Evolutionary conservation across 2,888 invertebrate species (phyloP).

Genomic region (Gymnosoma rotundatum): DNA sequence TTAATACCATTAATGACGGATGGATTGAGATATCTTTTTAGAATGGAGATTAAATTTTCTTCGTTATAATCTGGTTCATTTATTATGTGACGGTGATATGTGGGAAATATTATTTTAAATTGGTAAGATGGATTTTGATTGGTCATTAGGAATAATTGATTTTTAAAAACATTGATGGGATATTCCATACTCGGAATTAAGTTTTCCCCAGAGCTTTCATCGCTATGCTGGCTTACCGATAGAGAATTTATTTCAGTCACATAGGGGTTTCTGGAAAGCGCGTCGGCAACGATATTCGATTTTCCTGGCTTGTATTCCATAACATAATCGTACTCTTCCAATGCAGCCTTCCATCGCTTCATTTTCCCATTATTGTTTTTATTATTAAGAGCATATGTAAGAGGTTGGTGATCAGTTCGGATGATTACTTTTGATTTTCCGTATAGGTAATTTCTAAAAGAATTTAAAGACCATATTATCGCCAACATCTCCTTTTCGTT

Average conservation of each 20-base stretch:
- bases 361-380: not conserved
- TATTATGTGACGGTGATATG: not conserved
- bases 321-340: not conserved
- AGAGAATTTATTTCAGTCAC: not conserved
- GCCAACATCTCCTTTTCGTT: no score
- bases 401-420: not conserved
- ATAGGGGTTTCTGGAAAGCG: no score
- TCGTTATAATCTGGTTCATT: no score
- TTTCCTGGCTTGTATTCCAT: no score
- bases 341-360: not conserved
- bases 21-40: not conserved
- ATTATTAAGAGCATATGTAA: not conserved
- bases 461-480: not conserved
- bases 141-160: not conserved
- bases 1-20: not conserved
- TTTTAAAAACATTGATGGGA: not conserved
- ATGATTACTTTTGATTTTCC: not conserved
- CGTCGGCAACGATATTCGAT: no score
- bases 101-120: not conserved
- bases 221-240: not conserved
- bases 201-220: slow-evolving; percentile 5
- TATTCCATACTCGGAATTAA: slow-evolving; percentile 16
- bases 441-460: not conserved
- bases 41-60: not conserved
- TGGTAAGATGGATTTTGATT: not conserved